A percentile compares a stretch with the other conserved stretches of the same genome.
phyloP scores from a whole-genome alignment of 2,113 vertebrate genomes.

The Formicarius rufipectus region DNA sequence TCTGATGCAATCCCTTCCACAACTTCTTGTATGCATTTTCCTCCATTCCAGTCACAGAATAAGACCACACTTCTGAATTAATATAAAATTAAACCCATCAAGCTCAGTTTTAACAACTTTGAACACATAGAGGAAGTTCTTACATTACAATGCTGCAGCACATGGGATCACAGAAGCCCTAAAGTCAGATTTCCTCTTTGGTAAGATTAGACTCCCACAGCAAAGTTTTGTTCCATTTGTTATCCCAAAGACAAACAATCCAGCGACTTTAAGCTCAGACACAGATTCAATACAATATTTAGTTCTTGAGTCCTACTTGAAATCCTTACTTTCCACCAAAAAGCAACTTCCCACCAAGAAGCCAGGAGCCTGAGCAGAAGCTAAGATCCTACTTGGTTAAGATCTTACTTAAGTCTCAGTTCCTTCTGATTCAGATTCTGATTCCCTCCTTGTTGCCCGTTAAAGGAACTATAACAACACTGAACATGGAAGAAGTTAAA shows the following conservation, averaged over 20 bases:
- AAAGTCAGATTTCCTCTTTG: slow-evolving; percentile 1
- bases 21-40: neutral
- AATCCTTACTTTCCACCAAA: neutral
- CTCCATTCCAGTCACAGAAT: neutral
- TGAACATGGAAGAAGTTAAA: neutral
- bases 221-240: neutral
- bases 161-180: neutral
- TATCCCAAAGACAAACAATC: neutral
- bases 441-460: neutral
- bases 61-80: neutral
- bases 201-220: neutral
- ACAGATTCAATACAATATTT: neutral
- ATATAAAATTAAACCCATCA: slow-evolving; percentile 2
- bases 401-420: neutral
- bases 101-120: slow-evolving; percentile 3
- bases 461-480: neutral
- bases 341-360: neutral
- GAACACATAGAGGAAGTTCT: slow-evolving; percentile 9
- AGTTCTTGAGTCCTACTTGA: neutral
- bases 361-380: neutral
- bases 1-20: neutral
- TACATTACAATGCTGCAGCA: neutral
- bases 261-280: neutral
- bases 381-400: neutral
- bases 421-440: neutral